These are phyloP conservation scores for Bicyclus anynana DNA, from an alignment of 1,140 invertebrate genomes.

Conservation along the genomic window DNA sequence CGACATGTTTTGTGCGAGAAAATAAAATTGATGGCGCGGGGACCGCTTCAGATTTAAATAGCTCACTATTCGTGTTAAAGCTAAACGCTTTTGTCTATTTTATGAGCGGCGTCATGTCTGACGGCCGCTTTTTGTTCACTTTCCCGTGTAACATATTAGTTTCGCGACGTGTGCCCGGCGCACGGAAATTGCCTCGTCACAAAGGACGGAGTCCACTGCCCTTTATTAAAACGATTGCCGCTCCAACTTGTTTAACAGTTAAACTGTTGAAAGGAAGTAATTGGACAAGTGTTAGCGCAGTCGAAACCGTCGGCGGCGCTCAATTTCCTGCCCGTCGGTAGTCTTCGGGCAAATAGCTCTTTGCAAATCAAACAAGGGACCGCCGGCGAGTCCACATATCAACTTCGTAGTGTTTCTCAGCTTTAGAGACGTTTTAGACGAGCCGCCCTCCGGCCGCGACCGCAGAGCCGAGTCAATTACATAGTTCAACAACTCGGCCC, in stretches of 20 bases:
- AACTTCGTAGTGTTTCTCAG: conserved; percentile 72
- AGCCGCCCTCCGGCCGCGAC: conserved; percentile 64
- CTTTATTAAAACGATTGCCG: conserved; percentile 57
- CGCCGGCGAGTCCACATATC: conserved; percentile 70
- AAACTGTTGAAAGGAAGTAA: conserved; percentile 62
- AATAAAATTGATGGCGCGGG: conserved; percentile 75
- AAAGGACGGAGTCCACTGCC: conserved; percentile 33
- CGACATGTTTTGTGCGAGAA: conserved; percentile 76
- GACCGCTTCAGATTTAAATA: conserved; percentile 71
- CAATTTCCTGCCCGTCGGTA: conserved; percentile 66
- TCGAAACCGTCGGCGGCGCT: conserved; percentile 50
- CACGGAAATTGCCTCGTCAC: conserved; percentile 55
- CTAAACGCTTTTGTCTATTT: conserved; percentile 75
- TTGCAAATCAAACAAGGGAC: conserved; percentile 75
- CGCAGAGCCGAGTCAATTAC: conserved; percentile 75
- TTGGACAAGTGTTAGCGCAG: conserved; percentile 63
- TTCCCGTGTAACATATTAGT: conserved; percentile 57
- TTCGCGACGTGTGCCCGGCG: conserved; percentile 49
- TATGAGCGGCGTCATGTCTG: conserved; percentile 60
- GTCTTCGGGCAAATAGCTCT: conserved; percentile 71
- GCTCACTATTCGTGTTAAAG: conserved; percentile 59
- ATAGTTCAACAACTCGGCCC: conserved; percentile 76
- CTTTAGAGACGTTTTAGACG: conserved; percentile 74
- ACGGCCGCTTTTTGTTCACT: conserved; percentile 47
- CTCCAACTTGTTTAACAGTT: conserved; percentile 55